Conservation (phyloP, 2,797 vertebrate species). For the Gymnoscopelus microlampas region DNA sequence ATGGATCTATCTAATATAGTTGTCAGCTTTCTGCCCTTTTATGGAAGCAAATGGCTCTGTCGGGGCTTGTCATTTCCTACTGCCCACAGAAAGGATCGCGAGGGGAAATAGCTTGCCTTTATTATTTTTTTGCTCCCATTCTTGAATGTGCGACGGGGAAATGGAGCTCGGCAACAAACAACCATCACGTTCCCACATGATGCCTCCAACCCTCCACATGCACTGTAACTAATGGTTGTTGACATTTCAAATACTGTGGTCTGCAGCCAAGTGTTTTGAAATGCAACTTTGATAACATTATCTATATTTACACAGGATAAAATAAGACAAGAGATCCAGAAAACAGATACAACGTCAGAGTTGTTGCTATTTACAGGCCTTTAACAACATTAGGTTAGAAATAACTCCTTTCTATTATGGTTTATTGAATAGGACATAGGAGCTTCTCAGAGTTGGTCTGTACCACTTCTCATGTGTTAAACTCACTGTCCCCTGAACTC, state of each 20-base stretch:
- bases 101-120: slow-evolving; percentile 64
- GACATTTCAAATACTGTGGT: slow-evolving; percentile 39
- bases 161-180: slow-evolving; percentile 33
- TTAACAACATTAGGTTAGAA: too few species aligned
- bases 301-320: slow-evolving; percentile 29
- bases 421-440: too few species aligned
- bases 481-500: slow-evolving; percentile 28
- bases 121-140: slow-evolving; percentile 23
- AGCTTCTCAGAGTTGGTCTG: too few species aligned
- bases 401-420: too few species aligned
- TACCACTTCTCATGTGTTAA: not conserved
- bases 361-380: not conserved
- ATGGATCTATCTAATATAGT: slow-evolving; percentile 18
- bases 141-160: slow-evolving; percentile 23
- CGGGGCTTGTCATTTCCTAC: slow-evolving; percentile 69
- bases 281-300: slow-evolving; percentile 27
- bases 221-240: slow-evolving; percentile 23
- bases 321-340: slow-evolving; percentile 12
- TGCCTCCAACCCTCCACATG: slow-evolving; percentile 23
- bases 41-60: slow-evolving; percentile 67
- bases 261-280: slow-evolving; percentile 11
- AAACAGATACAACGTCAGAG: not conserved
- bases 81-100: slow-evolving; percentile 51
- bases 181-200: slow-evolving; percentile 26
- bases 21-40: slow-evolving; percentile 77